Evolutionary conservation across 2,797 vertebrate genomes (phyloP).

Genomic region (Cryptoblepharus egeriae): DNA sequence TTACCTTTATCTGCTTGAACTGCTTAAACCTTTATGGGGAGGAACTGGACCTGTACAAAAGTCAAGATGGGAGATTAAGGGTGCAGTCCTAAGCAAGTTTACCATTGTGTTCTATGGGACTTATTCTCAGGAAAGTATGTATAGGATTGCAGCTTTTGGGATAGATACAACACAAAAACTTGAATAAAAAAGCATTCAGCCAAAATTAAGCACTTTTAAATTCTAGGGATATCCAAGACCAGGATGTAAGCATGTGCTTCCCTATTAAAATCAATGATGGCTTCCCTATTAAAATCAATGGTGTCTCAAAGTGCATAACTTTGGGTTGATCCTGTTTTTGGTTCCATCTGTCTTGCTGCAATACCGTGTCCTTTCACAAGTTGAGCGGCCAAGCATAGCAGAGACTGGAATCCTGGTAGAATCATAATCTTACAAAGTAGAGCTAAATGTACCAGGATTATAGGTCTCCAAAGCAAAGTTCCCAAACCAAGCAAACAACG

Average conservation of each 20-base stretch:
- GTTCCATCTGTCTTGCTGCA: background rate
- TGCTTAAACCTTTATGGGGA: background rate
- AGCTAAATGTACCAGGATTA: constrained; percentile 1
- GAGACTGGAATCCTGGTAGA: background rate
- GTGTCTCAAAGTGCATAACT: background rate
- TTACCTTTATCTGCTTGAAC: background rate
- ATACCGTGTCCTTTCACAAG: background rate
- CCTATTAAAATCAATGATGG: background rate
- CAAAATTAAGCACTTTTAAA: background rate
- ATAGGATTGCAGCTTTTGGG: no score
- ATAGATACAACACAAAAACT: no score
- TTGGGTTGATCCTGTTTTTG: background rate
- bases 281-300: background rate
- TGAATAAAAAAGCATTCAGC: background rate
- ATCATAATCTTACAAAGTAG: background rate
- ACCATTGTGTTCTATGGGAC: no score
- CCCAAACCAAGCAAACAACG: constrained; percentile 29
- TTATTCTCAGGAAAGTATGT: no score
- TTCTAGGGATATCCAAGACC: background rate
- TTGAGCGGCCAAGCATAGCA: background rate
- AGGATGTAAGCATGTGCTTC: background rate
- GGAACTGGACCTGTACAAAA: no score
- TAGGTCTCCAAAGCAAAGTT: constrained; percentile 14
- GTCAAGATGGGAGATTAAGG: no score
- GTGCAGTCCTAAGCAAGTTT: no score